Evolutionary conservation across 2,797 vertebrate species (phyloP).

Genomic region (Microcaecilia unicolor): DNA sequence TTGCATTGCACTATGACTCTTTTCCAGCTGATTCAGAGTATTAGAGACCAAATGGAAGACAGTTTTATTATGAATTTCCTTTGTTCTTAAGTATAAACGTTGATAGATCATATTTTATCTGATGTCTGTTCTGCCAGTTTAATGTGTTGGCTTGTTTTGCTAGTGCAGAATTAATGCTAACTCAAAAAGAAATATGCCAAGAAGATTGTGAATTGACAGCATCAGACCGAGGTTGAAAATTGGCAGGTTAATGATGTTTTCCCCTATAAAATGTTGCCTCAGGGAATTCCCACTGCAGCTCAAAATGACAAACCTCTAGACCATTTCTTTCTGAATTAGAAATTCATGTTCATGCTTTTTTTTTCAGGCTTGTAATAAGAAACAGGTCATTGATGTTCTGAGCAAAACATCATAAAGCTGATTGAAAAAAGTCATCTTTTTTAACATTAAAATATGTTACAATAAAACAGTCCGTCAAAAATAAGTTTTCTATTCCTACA

Average conservation of each 20-base stretch:
- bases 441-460: background rate
- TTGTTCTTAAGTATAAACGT: too few relatives aligned
- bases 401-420: background rate
- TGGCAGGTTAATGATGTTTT: background rate
- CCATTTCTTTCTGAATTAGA: background rate
- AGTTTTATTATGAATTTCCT: too few relatives aligned
- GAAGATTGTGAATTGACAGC: background rate
- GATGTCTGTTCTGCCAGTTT: too few relatives aligned
- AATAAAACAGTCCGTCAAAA: background rate
- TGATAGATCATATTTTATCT: too few relatives aligned
- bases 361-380: too few relatives aligned
- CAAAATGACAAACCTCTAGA: background rate
- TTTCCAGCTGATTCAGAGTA: too few relatives aligned
- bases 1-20: too few relatives aligned
- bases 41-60: too few relatives aligned
- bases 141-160: too few relatives aligned
- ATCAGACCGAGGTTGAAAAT: background rate
- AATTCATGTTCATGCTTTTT: background rate
- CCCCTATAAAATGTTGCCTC: background rate
- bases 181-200: conserved; percentile 3
- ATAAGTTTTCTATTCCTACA: background rate
- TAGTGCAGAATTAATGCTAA: too few relatives aligned
- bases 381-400: too few relatives aligned
- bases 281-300: background rate
- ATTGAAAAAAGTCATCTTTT: background rate